phyloP scores from a whole-genome alignment of 2,888 invertebrate species.

The Spilarctia lutea region DNA sequence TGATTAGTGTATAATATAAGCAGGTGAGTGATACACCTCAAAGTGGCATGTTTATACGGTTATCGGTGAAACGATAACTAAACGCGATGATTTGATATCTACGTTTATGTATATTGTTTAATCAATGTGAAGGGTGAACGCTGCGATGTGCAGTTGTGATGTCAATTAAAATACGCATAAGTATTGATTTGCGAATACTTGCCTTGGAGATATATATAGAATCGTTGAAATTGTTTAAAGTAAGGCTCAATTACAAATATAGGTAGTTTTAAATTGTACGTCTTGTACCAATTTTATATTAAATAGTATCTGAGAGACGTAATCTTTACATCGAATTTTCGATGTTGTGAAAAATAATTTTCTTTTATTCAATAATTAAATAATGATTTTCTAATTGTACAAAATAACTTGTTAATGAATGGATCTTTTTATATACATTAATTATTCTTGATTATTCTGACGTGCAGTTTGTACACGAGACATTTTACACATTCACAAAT shows the following conservation, averaged over 20 bases:
- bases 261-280: background rate
- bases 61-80: background rate
- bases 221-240: background rate
- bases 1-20: conserved; percentile 54
- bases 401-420: background rate
- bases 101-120: background rate
- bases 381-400: background rate
- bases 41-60: background rate
- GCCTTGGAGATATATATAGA: background rate
- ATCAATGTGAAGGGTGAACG: background rate
- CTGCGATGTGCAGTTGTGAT: background rate
- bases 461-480: background rate
- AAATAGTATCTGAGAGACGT: background rate
- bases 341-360: background rate
- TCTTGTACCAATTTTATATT: background rate
- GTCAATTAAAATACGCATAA: background rate
- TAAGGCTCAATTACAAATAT: background rate
- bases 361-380: background rate
- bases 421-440: background rate
- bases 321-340: background rate
- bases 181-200: background rate
- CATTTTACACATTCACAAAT: background rate
- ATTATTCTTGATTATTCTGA: background rate
- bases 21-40: conserved; percentile 22
- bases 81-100: background rate